Evolutionary conservation across 2,888 invertebrate species (phyloP), one percentile per base, ranked within the genome.

Genomic region (Deladenus siricidicola): DNA sequence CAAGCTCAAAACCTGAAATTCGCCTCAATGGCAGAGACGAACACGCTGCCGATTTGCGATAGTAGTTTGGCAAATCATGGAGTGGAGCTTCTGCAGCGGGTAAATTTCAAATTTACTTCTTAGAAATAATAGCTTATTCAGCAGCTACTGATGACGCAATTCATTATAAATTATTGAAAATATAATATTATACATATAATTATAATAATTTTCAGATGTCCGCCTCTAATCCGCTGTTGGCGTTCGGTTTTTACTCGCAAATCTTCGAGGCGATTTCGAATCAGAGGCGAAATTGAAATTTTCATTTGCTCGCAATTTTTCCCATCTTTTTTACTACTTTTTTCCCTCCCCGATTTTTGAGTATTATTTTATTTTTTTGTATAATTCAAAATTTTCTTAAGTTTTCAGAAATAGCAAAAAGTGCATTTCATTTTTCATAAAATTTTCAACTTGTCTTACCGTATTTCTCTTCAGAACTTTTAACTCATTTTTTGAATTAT

Each of bases 201-300:
- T 1, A 1, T 4, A 14, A 53, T 1, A 28, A 21, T 30, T 4
- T 4, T 8, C 45, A 19, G n/a, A 67, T 67, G 62, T 29, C 67
- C 19, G 23, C 63, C n/a, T 29, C 51, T n/a, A 63, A 63, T 44
- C 63, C 63, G 47, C 45, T 63, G 4, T 42, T 63, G 23, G 59
- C 63, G 26, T 67, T 63, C 49, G 54, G 63, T n/a, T 53, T 63
- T 19, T 63, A 63, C 57, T 63, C 63, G 17, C 49, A n/a, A n/a
- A n/a, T n/a, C n/a, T n/a, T n/a, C n/a, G n/a, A n/a, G n/a, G n/a
- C n/a, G n/a, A n/a, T n/a, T n/a, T n/a, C n/a, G n/a, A n/a, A n/a
- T n/a, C n/a, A n/a, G n/a, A n/a, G n/a, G n/a, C n/a, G n/a, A n/a
- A n/a, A n/a, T n/a, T n/a, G n/a, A n/a, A n/a, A n/a, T n/a, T n/a